Evolutionary conservation across 2,888 invertebrate species (phyloP).

Genomic region (Catocala nupta): DNA sequence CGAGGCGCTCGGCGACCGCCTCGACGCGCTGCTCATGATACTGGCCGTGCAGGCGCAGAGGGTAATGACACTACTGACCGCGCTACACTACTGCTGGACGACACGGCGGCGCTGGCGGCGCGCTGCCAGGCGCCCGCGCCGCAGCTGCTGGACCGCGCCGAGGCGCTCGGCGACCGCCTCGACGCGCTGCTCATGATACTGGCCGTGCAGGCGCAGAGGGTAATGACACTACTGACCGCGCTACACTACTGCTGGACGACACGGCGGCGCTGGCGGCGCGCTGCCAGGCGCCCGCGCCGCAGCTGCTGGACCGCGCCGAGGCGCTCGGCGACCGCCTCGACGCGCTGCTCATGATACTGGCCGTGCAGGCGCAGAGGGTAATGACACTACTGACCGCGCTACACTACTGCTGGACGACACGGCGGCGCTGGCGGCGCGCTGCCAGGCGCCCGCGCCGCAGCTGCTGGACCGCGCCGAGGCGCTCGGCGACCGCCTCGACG

Average conservation of each 20-base stretch:
- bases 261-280: conserved; percentile 81
- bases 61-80: conserved; percentile 78
- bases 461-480: conserved; percentile 86
- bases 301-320: conserved; percentile 84
- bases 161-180: conserved; percentile 90
- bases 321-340: conserved; percentile 91
- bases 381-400: conserved; percentile 51
- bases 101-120: conserved; percentile 80
- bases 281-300: conserved; percentile 85
- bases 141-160: conserved; percentile 85
- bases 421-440: conserved; percentile 83
- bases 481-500: conserved; percentile 91
- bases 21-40: conserved; percentile 92
- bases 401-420: no score
- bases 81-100: no score
- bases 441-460: conserved; percentile 84
- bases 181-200: conserved; percentile 92
- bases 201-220: conserved; percentile 91
- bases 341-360: conserved; percentile 91
- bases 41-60: conserved; percentile 91
- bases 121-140: conserved; percentile 82
- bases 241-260: no score
- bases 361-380: conserved; percentile 91
- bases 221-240: conserved; percentile 51
- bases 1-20: conserved; percentile 90